These are phyloP conservation scores for Hippocampus comes DNA, from an alignment of 2,113 vertebrate species.

Conservation along the genomic window DNA sequence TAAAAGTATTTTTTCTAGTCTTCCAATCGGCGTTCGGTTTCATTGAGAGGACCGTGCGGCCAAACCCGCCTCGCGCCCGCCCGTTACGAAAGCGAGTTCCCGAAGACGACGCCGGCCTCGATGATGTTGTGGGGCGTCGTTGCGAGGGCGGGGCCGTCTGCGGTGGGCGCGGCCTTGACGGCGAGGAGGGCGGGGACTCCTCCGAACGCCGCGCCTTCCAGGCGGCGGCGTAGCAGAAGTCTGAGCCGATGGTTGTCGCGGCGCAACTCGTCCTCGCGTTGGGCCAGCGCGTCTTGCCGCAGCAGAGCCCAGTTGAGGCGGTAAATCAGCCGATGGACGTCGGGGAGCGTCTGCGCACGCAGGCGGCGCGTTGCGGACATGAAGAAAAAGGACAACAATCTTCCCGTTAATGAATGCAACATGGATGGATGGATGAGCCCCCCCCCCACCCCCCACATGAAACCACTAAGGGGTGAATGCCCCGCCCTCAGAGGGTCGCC, in stretches of 20 bases:
- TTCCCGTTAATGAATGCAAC: no score
- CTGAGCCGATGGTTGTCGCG: conserved; percentile 37
- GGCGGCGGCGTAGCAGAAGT: conserved; percentile 8
- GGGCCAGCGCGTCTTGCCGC: conserved; percentile 8
- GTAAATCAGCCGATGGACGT: background rate
- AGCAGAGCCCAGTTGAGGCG: rapidly evolving
- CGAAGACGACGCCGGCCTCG: conserved; percentile 54
- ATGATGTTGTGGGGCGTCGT: background rate
- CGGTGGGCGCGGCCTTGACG: background rate
- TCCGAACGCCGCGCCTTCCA: conserved; percentile 21
- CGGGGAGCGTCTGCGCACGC: conserved; percentile 8
- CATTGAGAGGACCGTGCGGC: conserved; percentile 79
- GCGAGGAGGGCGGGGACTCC: background rate
- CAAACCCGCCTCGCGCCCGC: background rate
- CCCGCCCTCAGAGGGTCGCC: no score
- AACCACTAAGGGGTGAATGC: no score
- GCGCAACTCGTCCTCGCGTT: background rate
- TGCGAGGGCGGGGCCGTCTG: rapidly evolving
- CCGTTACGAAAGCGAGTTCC: conserved; percentile 77
- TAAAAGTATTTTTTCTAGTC: conserved; percentile 99
- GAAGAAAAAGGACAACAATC: no score
- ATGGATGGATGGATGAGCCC: no score
- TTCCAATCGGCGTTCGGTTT: conserved; percentile 86
- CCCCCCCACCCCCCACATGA: no score
- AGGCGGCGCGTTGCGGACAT: background rate